Conservation (phyloP, 2,113 vertebrate genomes). For the Muntiacus muntjak region DNA sequence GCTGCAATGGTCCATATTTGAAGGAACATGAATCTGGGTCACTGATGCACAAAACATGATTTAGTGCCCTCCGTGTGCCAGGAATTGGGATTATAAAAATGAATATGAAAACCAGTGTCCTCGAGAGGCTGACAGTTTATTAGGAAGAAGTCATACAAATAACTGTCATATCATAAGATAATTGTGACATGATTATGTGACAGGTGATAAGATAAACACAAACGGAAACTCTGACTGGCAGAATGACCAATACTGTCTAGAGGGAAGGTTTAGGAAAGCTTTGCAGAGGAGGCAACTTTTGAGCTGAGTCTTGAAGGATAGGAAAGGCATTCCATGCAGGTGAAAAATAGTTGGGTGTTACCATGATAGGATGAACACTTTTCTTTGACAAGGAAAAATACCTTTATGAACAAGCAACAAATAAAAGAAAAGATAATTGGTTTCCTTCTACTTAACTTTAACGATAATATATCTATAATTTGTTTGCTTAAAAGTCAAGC, state of each 20-base stretch:
- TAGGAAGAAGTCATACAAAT: not conserved
- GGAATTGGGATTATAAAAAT: not conserved
- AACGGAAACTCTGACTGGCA: not conserved
- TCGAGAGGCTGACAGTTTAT: not conserved
- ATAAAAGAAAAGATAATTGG: not conserved
- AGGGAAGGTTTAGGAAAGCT: not conserved
- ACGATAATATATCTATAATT: not conserved
- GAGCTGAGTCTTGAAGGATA: not conserved
- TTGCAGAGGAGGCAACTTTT: not conserved
- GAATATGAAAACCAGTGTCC: not conserved
- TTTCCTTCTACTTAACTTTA: not conserved
- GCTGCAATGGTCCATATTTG: not conserved
- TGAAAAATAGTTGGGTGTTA: not conserved
- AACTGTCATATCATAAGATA: not conserved
- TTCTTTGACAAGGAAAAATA: not conserved
- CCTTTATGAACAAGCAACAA: not conserved
- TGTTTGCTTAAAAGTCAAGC: not conserved
- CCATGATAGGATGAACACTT: not conserved
- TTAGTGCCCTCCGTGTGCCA: not conserved
- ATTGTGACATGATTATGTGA: not conserved
- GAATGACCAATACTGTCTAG: not conserved
- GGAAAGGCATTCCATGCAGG: not conserved
- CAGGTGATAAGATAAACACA: not conserved
- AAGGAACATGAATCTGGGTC: not conserved
- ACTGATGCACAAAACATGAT: not conserved